These are phyloP conservation scores for Botrylloides violaceus DNA, from an alignment of 23 tunicate species.

Conservation along the genomic window DNA sequence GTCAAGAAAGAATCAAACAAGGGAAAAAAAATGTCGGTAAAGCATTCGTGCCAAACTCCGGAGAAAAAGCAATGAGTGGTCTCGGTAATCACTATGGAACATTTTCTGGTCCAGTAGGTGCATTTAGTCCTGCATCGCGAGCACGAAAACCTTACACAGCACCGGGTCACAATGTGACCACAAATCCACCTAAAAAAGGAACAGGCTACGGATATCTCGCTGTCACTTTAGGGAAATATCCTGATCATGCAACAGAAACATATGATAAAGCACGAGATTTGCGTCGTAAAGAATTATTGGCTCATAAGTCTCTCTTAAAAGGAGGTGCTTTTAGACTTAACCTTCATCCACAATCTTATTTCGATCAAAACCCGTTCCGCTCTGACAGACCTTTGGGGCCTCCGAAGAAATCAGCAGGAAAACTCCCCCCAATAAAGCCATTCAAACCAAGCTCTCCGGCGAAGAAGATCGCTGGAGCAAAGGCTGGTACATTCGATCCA, in stretches of 20 bases:
- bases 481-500: conserved; percentile 92
- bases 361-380: conserved; percentile 77
- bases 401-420: conserved; percentile 43
- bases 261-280: conserved; percentile 65
- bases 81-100: conserved; percentile 94
- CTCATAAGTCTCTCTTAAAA: conserved; percentile 53
- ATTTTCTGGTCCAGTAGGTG: conserved; percentile 80
- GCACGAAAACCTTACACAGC: conserved; percentile 77
- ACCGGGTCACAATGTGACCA: conserved; percentile 69
- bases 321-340: conserved; percentile 89
- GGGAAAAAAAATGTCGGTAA: conserved; percentile 89
- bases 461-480: conserved; percentile 87
- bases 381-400: conserved; percentile 80
- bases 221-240: conserved; percentile 86
- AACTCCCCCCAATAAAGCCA: conserved; percentile 75
- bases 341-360: conserved; percentile 70
- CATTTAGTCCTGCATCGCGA: conserved; percentile 69
- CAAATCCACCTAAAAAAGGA: conserved; percentile 97
- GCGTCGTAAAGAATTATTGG: conserved; percentile 52
- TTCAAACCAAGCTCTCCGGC: conserved; percentile 96
- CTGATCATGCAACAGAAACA: conserved; percentile 83
- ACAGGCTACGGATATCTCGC: conserved; percentile 88
- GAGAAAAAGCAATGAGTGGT: conserved; percentile 68
- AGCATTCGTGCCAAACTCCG: conserved; percentile 79
- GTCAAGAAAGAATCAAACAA: conserved; percentile 75